Conservation (phyloP, 2,888 invertebrate species). For the Callyntrura sp. region DNA sequence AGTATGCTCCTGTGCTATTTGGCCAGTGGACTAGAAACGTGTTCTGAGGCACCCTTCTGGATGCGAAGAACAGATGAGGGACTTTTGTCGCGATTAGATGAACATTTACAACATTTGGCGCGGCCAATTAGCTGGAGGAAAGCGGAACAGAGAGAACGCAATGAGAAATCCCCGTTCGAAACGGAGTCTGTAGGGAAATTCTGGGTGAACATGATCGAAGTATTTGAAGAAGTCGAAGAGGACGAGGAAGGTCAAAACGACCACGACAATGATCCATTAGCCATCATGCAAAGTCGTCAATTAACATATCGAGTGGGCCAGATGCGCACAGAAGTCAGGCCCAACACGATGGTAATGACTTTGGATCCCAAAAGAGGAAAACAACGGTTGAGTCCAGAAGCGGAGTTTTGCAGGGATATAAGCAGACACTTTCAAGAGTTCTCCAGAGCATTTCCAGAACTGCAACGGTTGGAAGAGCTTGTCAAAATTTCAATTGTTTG, state of each 20-base stretch:
- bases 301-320: slow-evolving; percentile 76
- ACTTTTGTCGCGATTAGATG: slow-evolving; percentile 73
- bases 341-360: slow-evolving; percentile 77
- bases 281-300: slow-evolving; percentile 27
- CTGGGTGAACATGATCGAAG: slow-evolving; percentile 76
- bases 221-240: slow-evolving; percentile 80
- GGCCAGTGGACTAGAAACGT: slow-evolving; percentile 77
- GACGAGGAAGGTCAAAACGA: slow-evolving; percentile 54
- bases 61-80: slow-evolving; percentile 78
- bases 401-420: slow-evolving; percentile 77
- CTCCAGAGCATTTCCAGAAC: slow-evolving; percentile 77
- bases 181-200: slow-evolving; percentile 68
- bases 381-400: slow-evolving; percentile 70
- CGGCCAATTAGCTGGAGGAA: slow-evolving; percentile 73
- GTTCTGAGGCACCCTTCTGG: slow-evolving; percentile 75
- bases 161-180: slow-evolving; percentile 33
- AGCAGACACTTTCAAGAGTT: slow-evolving; percentile 78
- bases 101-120: slow-evolving; percentile 78
- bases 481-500: slow-evolving; percentile 79
- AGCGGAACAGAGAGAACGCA: slow-evolving; percentile 58
- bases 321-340: slow-evolving; percentile 72
- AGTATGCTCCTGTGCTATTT: slow-evolving; percentile 76
- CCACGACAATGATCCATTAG: slow-evolving; percentile 20
- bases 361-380: slow-evolving; percentile 49
- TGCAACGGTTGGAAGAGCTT: slow-evolving; percentile 77